These are phyloP conservation scores for Drosophila kikkawai DNA, from an alignment of 1,140 invertebrate species.

Conservation along the genomic window DNA sequence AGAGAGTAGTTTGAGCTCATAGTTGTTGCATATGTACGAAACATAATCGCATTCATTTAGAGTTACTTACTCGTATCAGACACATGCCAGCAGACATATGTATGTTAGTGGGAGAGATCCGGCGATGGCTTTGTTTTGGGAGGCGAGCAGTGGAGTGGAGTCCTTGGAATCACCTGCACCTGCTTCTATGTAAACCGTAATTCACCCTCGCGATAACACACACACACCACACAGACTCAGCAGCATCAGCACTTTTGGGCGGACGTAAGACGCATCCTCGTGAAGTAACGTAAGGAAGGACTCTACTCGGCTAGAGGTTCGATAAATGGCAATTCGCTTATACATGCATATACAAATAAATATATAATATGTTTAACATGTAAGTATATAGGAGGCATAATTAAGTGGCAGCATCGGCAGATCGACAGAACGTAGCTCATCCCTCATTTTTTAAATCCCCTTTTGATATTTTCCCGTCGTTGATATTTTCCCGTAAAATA, in stretches of 20 bases:
- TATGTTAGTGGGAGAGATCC: slow-evolving; percentile 40
- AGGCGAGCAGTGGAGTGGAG: slow-evolving; percentile 9
- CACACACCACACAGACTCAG: slow-evolving; percentile 17
- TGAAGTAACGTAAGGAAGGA: slow-evolving; percentile 47
- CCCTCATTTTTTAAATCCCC: slow-evolving; percentile 29
- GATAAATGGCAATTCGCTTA: slow-evolving; percentile 53
- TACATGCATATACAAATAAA: slow-evolving; percentile 62
- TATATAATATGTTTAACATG: slow-evolving; percentile 74
- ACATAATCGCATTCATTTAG: slow-evolving; percentile 50
- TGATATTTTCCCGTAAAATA: slow-evolving; percentile 22
- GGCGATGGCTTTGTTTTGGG: slow-evolving; percentile 50
- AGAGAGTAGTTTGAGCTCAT: slow-evolving; percentile 36
- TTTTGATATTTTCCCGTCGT: slow-evolving; percentile 29
- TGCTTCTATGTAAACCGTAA: slow-evolving; percentile 39
- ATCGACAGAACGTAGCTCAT: slow-evolving; percentile 39
- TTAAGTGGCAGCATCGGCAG: slow-evolving; percentile 57
- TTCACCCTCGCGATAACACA: slow-evolving; percentile 21
- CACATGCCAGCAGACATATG: slow-evolving; percentile 30
- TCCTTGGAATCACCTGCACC: slow-evolving; percentile 32
- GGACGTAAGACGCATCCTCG: slow-evolving; percentile 59
- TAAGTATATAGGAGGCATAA: slow-evolving; percentile 76
- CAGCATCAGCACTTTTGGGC: slow-evolving; percentile 43
- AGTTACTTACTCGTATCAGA: slow-evolving; percentile 33
- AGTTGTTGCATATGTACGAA: slow-evolving; percentile 44
- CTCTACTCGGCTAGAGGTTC: slow-evolving; percentile 47